Percentiles rank a stretch among this genome's conserved stretches.
Conservation (phyloP, 2,797 vertebrate genomes). For the Syndactyla subalaris region DNA sequence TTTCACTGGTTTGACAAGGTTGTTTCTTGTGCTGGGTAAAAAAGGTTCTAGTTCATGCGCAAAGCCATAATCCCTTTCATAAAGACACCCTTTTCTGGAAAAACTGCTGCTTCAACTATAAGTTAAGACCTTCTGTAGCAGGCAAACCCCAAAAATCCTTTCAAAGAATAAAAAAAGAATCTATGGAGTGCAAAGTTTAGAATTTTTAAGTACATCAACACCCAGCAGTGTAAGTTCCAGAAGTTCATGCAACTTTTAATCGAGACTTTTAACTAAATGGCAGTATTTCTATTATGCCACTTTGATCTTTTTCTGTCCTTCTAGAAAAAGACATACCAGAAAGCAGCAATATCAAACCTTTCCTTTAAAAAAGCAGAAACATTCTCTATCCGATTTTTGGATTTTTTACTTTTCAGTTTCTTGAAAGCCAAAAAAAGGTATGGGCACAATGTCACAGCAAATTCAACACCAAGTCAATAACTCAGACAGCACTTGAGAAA, state of each 20-base stretch:
- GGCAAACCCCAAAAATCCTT: not conserved
- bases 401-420: not conserved
- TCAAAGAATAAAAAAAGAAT: not conserved
- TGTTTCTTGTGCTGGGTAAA: not conserved
- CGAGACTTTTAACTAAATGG: not conserved
- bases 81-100: not conserved
- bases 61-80: not conserved
- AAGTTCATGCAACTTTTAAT: not conserved
- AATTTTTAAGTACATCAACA: not conserved
- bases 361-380: not conserved
- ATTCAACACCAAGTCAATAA: not conserved
- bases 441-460: rapidly evolving
- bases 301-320: not conserved
- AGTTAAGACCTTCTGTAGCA: not conserved
- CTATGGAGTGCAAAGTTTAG: not conserved
- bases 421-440: not conserved
- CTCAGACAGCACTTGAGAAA: not conserved
- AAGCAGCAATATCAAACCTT: not conserved
- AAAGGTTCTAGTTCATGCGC: not conserved
- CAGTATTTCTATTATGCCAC: not conserved
- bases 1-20: not conserved
- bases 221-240: not conserved
- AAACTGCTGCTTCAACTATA: not conserved
- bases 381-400: not conserved
- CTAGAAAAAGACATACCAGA: not conserved